These are phyloP conservation scores for Magallana ariakensis DNA, from an alignment of 1,140 invertebrate species.

Conservation along the genomic window DNA sequence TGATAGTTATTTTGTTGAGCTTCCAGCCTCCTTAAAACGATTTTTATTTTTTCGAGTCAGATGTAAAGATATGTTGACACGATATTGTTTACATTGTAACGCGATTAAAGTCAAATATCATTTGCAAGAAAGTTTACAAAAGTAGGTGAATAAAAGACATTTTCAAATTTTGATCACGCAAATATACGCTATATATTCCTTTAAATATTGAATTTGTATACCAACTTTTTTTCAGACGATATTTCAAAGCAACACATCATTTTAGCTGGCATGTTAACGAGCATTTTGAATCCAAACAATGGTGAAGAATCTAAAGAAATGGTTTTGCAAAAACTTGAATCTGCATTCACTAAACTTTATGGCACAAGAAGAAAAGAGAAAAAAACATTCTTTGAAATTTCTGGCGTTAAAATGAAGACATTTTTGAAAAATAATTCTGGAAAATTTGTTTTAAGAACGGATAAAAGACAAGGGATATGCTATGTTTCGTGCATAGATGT, in stretches of 20 bases:
- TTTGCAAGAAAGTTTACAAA: too few species aligned
- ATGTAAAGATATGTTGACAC: too few species aligned
- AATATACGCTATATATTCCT: too few species aligned
- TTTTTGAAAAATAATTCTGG: constrained; percentile 26
- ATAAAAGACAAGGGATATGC: background rate
- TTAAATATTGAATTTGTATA: too few species aligned
- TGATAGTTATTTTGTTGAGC: too few species aligned
- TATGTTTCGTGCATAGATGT: background rate
- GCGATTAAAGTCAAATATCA: too few species aligned
- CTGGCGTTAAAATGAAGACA: constrained; percentile 5
- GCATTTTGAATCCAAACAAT: background rate
- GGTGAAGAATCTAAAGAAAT: constrained; percentile 1
- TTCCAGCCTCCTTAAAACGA: too few species aligned
- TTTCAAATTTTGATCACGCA: too few species aligned
- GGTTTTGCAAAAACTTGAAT: constrained; percentile 40
- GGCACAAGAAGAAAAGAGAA: background rate
- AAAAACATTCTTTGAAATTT: constrained; percentile 13
- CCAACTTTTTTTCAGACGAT: background rate
- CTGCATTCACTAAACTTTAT: constrained; percentile 12
- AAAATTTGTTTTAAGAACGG: constrained; percentile 3
- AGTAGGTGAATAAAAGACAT: too few species aligned
- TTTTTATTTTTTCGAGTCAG: too few species aligned
- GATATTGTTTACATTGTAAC: too few species aligned
- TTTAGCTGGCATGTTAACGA: background rate
- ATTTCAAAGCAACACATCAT: background rate